These are phyloP conservation scores for Labeo catla DNA, from an alignment of 2,113 vertebrate genomes.

Conservation along the genomic window DNA sequence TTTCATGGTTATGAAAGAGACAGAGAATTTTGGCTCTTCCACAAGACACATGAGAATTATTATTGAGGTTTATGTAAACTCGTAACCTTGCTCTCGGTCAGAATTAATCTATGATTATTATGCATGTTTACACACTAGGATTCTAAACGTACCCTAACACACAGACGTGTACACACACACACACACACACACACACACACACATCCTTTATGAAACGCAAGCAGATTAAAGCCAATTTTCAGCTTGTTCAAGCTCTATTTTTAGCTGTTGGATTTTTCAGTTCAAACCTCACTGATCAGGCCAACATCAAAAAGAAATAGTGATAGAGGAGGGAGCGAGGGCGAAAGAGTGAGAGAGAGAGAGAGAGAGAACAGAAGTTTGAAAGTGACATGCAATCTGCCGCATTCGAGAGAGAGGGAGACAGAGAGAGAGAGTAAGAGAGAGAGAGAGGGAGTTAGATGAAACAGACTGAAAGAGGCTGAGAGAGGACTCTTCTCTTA, in stretches of 20 bases:
- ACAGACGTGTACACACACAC: not conserved
- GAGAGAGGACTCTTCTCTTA: conserved; percentile 34
- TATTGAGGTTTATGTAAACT: conserved; percentile 48
- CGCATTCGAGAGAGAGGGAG: conserved; percentile 51
- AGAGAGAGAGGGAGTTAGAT: conserved; percentile 26
- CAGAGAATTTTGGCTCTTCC: conserved; percentile 28
- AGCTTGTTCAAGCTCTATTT: conserved; percentile 53
- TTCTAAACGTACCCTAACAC: conserved; percentile 43
- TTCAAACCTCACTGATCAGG: conserved; percentile 53
- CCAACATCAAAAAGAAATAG: conserved; percentile 52
- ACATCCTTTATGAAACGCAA: conserved; percentile 37
- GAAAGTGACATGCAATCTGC: conserved; percentile 53
- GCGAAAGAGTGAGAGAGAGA: conserved; percentile 8
- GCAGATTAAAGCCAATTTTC: conserved; percentile 57
- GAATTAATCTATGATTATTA: conserved; percentile 54
- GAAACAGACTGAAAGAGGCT: conserved; percentile 29
- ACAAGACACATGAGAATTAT: conserved; percentile 35
- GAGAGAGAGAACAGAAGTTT: conserved; percentile 13
- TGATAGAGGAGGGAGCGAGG: conserved; percentile 25
- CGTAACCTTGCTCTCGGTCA: conserved; percentile 40
- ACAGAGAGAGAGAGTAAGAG: conserved; percentile 35
- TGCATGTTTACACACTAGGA: conserved; percentile 55
- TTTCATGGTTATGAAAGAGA: conserved; percentile 26
- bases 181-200: conserved; percentile 9
- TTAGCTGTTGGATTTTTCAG: conserved; percentile 53